phyloP scores from a whole-genome alignment of 2,888 invertebrate genomes.

The Sicus ferrugineus region DNA sequence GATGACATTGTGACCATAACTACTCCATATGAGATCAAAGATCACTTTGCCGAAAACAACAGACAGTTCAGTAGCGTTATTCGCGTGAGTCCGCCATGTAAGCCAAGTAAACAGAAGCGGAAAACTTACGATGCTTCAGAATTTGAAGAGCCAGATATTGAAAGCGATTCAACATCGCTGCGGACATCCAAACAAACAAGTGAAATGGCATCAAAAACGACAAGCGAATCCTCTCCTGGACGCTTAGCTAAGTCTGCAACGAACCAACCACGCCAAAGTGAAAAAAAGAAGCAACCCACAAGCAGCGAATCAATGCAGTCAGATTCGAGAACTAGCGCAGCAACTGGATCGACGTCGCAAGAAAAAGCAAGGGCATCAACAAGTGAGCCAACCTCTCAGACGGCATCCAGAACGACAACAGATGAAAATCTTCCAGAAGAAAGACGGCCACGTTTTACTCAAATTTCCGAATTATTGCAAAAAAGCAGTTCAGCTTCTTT shows the following conservation, averaged over 20 bases:
- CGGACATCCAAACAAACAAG: background rate
- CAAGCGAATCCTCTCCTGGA: slow-evolving; percentile 16
- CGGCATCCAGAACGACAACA: background rate
- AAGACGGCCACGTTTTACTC: slow-evolving; percentile 50
- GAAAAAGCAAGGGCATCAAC: background rate
- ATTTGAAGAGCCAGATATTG: background rate
- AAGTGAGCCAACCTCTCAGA: background rate
- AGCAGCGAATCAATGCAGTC: background rate
- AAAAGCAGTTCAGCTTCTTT: slow-evolving; percentile 16
- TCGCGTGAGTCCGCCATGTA: slow-evolving; percentile 9
- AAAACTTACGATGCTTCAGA: background rate
- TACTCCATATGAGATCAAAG: slow-evolving; percentile 42
- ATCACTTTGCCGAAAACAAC: slow-evolving; percentile 43
- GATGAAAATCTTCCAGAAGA: background rate
- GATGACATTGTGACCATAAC: slow-evolving; percentile 48
- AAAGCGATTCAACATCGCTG: background rate
- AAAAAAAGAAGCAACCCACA: slow-evolving; percentile 10
- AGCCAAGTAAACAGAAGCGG: no score
- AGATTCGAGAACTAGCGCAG: background rate
- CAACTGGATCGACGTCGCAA: slow-evolving; percentile 26
- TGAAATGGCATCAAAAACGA: no score
- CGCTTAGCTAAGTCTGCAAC: no score
- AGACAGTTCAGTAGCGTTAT: slow-evolving; percentile 45
- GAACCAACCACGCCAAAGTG: no score
- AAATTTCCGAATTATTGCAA: slow-evolving; percentile 54